phyloP scores from a whole-genome alignment of 2,113 vertebrate species.

The Tupaia tana region DNA sequence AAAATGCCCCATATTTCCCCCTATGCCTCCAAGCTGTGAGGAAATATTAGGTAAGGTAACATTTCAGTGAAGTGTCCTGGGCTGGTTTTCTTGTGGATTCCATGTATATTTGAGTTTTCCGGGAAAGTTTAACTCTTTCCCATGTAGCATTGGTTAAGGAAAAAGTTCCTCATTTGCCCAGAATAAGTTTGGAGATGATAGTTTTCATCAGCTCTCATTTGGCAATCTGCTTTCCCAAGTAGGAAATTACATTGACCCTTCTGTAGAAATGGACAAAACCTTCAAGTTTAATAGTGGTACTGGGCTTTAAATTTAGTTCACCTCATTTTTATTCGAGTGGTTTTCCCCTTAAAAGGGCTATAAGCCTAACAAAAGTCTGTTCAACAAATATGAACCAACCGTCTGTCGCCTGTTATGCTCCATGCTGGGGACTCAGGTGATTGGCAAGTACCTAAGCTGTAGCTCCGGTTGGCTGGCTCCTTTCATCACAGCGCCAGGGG shows the following conservation, averaged over 20 bases:
- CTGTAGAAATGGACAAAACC: slow-evolving; percentile 13
- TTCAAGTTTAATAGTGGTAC: background rate
- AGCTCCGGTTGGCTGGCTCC: background rate
- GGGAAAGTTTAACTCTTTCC: background rate
- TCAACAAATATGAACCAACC: background rate
- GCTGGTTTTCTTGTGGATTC: background rate
- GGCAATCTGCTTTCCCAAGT: background rate
- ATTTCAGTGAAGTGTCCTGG: background rate
- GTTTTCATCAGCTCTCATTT: background rate
- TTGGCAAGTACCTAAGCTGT: background rate
- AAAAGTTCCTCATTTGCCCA: slow-evolving; percentile 24
- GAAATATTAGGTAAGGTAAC: background rate
- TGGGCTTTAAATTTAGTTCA: background rate
- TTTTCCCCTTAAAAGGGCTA: background rate
- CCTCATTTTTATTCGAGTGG: background rate
- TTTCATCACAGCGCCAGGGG: background rate
- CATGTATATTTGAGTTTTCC: background rate
- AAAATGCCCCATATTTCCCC: background rate
- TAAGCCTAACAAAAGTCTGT: background rate
- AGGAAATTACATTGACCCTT: background rate
- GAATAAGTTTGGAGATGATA: background rate
- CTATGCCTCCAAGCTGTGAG: background rate
- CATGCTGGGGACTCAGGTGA: background rate
- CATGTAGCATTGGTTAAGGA: background rate
- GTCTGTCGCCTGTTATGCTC: background rate